Percentiles rank a stretch among this genome's conserved stretches.
phyloP scores from a whole-genome alignment of 2,113 vertebrate genomes.

The Eidolon helvum region DNA sequence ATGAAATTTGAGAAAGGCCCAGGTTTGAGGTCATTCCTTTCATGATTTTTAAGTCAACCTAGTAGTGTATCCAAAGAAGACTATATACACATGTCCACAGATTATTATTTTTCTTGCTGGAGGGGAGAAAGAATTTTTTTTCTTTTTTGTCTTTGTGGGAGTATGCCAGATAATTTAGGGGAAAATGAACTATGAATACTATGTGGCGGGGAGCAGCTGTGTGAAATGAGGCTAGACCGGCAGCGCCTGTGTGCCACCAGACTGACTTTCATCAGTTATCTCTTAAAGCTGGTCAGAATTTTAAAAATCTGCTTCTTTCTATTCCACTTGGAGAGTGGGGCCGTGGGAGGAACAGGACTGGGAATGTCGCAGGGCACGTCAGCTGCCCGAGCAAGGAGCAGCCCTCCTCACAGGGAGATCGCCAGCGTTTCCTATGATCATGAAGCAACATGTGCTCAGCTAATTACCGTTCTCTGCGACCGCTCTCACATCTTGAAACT shows the following conservation, averaged over 20 bases:
- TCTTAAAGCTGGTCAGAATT: conserved; percentile 20
- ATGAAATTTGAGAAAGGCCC: conserved; percentile 13
- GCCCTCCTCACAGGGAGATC: not conserved
- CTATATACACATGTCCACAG: not conserved
- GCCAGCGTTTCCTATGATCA: not conserved
- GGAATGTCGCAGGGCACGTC: not conserved
- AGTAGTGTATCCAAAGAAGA: not conserved
- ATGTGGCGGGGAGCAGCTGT: not conserved
- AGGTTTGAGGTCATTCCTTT: not conserved
- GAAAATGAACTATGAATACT: not conserved
- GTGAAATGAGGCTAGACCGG: not conserved
- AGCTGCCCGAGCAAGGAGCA: not conserved
- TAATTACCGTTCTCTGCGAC: not conserved
- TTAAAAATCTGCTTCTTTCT: not conserved
- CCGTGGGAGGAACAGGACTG: not conserved
- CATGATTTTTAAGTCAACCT: conserved; percentile 4
- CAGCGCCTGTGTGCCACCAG: not conserved
- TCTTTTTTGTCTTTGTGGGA: not conserved
- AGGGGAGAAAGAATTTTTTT: not conserved
- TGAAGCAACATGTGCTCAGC: not conserved
- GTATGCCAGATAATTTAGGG: not conserved
- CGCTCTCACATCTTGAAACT: conserved; percentile 13
- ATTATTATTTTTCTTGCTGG: conserved; percentile 39
- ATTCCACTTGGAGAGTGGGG: not conserved
- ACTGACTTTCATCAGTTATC: not conserved